A percentile compares a stretch with the other conserved stretches of the same genome.
Evolutionary conservation across 1,140 invertebrate genomes (phyloP).

Genomic region (Cydia splendana): DNA sequence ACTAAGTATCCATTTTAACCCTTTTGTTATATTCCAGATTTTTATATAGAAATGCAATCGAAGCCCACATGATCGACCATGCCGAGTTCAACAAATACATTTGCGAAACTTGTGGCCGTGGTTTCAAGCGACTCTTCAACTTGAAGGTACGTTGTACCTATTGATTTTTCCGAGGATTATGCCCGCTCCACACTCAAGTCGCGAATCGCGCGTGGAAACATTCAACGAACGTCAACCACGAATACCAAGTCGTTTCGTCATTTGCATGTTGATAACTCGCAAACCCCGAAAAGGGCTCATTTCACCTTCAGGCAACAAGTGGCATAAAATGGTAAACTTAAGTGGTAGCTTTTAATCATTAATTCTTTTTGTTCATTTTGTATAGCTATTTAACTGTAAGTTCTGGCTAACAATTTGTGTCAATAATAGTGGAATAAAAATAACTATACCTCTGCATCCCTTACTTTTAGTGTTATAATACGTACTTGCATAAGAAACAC

Average conservation of each 20-base stretch:
- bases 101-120: constrained; percentile 60
- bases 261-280: background rate
- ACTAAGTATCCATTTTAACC: background rate
- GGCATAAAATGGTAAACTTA: too few relatives aligned
- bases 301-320: too few relatives aligned
- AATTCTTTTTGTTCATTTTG: too few relatives aligned
- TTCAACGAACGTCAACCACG: background rate
- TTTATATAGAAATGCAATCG: constrained; percentile 51
- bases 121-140: constrained; percentile 47
- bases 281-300: too few relatives aligned
- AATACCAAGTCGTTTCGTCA: background rate
- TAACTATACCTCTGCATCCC: too few relatives aligned
- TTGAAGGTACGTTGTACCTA: constrained; percentile 46
- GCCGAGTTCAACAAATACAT: constrained; percentile 45
- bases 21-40: constrained; percentile 48
- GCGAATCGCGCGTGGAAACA: background rate
- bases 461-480: too few relatives aligned
- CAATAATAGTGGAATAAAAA: too few relatives aligned
- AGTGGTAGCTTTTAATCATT: too few relatives aligned
- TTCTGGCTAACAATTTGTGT: too few relatives aligned
- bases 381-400: too few relatives aligned
- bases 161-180: background rate
- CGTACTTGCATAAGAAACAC: too few relatives aligned
- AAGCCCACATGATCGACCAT: constrained; percentile 52
- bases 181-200: background rate